These are phyloP conservation scores for Trogon melanurus DNA, from an alignment of 2,113 vertebrate species.

Conservation along the genomic window DNA sequence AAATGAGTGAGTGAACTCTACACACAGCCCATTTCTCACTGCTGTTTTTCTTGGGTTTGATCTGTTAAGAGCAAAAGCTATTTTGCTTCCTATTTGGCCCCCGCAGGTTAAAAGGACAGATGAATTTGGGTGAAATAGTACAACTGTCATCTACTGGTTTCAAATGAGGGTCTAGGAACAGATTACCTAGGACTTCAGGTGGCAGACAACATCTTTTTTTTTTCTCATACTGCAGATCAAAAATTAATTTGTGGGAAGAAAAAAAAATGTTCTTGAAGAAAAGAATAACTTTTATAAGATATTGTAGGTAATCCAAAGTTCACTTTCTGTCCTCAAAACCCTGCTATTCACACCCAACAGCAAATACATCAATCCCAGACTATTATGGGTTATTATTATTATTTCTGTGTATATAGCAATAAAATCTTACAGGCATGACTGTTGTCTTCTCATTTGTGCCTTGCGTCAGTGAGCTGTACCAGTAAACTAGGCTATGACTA, in stretches of 20 bases:
- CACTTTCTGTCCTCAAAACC: background rate
- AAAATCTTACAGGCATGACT: background rate
- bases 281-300: background rate
- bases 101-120: constrained; percentile 20
- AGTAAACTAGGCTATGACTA: background rate
- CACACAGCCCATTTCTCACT: constrained; percentile 12
- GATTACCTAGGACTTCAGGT: background rate
- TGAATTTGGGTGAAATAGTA: constrained; percentile 40
- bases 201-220: background rate
- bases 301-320: background rate
- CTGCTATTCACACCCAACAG: background rate
- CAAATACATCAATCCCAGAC: background rate
- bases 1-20: background rate
- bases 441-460: background rate
- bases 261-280: background rate
- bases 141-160: constrained; percentile 31
- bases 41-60: constrained; percentile 45
- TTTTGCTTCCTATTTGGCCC: constrained; percentile 27
- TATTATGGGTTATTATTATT: constrained; percentile 8
- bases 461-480: background rate
- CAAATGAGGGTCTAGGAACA: background rate
- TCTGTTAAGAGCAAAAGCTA: constrained; percentile 16
- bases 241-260: constrained; percentile 4
- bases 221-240: background rate
- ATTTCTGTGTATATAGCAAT: background rate